Conservation (phyloP, 1,140 invertebrate species). For the Cyrtorhinus lividipennis region DNA sequence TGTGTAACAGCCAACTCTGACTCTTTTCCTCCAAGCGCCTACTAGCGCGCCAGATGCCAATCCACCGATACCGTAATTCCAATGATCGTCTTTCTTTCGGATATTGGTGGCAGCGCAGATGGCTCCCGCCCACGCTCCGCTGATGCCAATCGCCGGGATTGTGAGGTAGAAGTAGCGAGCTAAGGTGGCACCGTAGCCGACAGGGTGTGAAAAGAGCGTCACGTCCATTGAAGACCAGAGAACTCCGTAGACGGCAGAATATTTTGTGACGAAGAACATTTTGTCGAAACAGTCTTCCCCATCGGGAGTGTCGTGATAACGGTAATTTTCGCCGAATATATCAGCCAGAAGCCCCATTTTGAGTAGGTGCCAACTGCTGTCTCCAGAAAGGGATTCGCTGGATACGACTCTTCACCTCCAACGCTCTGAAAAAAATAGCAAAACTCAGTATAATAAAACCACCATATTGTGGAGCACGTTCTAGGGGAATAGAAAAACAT, state of each 20-base stretch:
- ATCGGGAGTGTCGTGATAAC: conserved; percentile 55
- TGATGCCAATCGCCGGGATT: conserved; percentile 30
- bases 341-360: background rate
- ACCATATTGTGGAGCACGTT: no score
- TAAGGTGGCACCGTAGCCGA: conserved; percentile 34
- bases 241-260: conserved; percentile 34
- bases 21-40: conserved; percentile 36
- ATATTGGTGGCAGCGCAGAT: conserved; percentile 40
- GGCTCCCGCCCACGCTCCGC: conserved; percentile 43
- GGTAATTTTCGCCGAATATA: conserved; percentile 25
- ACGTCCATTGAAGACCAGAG: conserved; percentile 39
- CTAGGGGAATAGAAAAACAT: no score
- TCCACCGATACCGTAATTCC: conserved; percentile 35
- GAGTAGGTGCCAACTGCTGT: no score
- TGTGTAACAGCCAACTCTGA: conserved; percentile 26
- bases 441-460: no score
- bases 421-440: no score
- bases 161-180: conserved; percentile 36
- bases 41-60: conserved; percentile 38
- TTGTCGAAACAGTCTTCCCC: conserved; percentile 48
- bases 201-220: conserved; percentile 38
- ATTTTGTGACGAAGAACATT: conserved; percentile 41
- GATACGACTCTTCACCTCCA: no score
- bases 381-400: no score
- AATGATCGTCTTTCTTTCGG: conserved; percentile 45